These are phyloP conservation scores for Zonitis immaculata DNA, from an alignment of 2,888 invertebrate genomes.

Conservation along the genomic window DNA sequence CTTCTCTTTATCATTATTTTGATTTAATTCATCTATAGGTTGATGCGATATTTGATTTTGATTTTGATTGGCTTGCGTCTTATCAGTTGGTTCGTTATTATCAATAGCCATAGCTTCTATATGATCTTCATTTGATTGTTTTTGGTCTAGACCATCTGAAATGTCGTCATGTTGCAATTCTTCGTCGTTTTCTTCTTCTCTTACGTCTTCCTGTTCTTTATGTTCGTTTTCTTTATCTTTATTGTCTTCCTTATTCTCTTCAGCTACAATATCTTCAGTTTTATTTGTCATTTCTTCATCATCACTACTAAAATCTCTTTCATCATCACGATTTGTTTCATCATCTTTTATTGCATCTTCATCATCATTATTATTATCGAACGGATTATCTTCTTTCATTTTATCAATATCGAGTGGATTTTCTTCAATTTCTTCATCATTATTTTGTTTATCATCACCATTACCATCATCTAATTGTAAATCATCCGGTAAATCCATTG, in stretches of 20 bases:
- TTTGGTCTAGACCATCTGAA: conserved; percentile 39
- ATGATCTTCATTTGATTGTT: conserved; percentile 43
- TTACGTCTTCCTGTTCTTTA: conserved; percentile 10
- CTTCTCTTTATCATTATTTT: conserved; percentile 59
- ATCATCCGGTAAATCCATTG: conserved; percentile 84
- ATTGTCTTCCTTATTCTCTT: conserved; percentile 24
- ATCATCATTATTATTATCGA: conserved; percentile 37
- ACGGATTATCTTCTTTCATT: conserved; percentile 57
- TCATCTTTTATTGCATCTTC: conserved; percentile 45
- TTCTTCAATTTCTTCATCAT: conserved; percentile 62
- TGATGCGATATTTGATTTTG: conserved; percentile 39
- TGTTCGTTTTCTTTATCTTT: conserved; percentile 36
- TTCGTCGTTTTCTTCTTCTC: conserved; percentile 22
- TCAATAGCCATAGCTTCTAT: conserved; percentile 49
- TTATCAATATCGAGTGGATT: conserved; percentile 84
- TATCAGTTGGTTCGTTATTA: conserved; percentile 48
- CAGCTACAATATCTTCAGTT: conserved; percentile 31
- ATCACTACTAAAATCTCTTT: conserved; percentile 23
- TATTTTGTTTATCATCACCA: conserved; percentile 43
- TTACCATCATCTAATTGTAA: conserved; percentile 68
- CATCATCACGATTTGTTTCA: conserved; percentile 33
- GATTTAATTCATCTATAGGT: conserved; percentile 51
- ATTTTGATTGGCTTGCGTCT: conserved; percentile 50
- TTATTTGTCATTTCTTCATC: conserved; percentile 35
- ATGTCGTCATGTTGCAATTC: conserved; percentile 40